Percentiles rank a stretch among this genome's conserved stretches.
phyloP scores from a whole-genome alignment of 2,888 invertebrate genomes.

The Papilio elwesi region DNA sequence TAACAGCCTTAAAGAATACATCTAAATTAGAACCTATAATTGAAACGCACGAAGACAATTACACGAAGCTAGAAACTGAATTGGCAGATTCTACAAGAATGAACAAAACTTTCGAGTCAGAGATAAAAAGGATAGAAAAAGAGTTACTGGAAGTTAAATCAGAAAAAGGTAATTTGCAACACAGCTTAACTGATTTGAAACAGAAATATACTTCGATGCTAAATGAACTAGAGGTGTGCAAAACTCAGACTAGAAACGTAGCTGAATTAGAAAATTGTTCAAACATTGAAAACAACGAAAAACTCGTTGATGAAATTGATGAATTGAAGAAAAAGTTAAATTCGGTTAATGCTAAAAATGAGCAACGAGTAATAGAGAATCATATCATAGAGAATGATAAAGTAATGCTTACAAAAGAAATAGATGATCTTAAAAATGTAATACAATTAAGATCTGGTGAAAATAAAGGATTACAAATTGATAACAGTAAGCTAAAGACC shows the following conservation, averaged over 20 bases:
- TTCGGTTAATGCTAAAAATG: slow-evolving; percentile 69
- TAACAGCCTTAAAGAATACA: slow-evolving; percentile 85
- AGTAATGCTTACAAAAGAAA: slow-evolving; percentile 72
- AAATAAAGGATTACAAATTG: slow-evolving; percentile 58
- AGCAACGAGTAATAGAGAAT: slow-evolving; percentile 79
- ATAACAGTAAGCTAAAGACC: slow-evolving; percentile 56
- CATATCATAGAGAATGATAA: slow-evolving; percentile 82
- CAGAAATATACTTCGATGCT: slow-evolving; percentile 82
- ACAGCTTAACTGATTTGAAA: slow-evolving; percentile 80
- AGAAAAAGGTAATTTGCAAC: slow-evolving; percentile 77
- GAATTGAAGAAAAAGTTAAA: slow-evolving; percentile 71
- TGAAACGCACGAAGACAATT: slow-evolving; percentile 88
- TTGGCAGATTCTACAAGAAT: slow-evolving; percentile 85
- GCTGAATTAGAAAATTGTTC: slow-evolving; percentile 76
- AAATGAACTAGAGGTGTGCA: slow-evolving; percentile 68
- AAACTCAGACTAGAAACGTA: slow-evolving; percentile 75
- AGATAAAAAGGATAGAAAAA: slow-evolving; percentile 83
- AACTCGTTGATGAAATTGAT: slow-evolving; percentile 67
- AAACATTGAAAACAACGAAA: slow-evolving; percentile 58
- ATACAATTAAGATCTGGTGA: slow-evolving; percentile 57
- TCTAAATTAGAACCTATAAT: slow-evolving; percentile 88
- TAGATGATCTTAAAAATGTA: slow-evolving; percentile 71
- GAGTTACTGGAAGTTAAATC: slow-evolving; percentile 75
- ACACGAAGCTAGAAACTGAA: slow-evolving; percentile 86
- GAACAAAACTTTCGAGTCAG: slow-evolving; percentile 85